phyloP scores from a whole-genome alignment of 2,888 invertebrate species.

The Polymixis flavicincta region DNA sequence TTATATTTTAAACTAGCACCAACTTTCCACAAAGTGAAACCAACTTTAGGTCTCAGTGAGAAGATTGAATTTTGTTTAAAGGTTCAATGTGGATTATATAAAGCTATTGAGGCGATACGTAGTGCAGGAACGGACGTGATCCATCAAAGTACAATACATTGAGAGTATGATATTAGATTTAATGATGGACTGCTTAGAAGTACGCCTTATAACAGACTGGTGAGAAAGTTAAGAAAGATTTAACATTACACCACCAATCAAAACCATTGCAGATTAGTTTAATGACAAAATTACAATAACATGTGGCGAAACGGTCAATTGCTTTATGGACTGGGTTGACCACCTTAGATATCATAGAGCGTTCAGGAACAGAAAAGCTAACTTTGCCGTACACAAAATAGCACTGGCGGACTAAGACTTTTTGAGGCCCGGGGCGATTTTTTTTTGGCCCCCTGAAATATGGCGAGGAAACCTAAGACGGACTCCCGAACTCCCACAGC shows the following conservation, averaged over 20 bases:
- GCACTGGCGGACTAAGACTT: too few species aligned
- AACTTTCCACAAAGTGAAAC: neutral
- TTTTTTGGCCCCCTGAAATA: too few species aligned
- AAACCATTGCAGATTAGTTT: neutral
- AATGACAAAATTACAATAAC: neutral
- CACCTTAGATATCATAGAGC: neutral
- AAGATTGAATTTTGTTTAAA: slow-evolving; percentile 9
- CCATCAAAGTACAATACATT: slow-evolving; percentile 60
- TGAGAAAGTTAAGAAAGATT: slow-evolving; percentile 1
- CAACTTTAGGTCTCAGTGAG: neutral
- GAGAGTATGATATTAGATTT: slow-evolving; percentile 56
- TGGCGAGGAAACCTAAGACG: too few species aligned
- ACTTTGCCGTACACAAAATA: neutral
- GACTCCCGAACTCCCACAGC: too few species aligned
- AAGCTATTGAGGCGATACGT: slow-evolving; percentile 20
- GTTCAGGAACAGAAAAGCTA: neutral
- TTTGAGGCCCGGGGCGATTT: too few species aligned
- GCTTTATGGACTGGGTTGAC: neutral
- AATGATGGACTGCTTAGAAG: slow-evolving; percentile 41
- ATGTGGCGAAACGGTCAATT: neutral
- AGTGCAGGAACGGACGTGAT: slow-evolving; percentile 58
- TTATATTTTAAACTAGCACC: slow-evolving; percentile 44
- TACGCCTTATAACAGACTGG: neutral
- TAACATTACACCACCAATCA: neutral
- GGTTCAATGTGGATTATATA: neutral